Conservation (phyloP, 2,113 vertebrate genomes). For the Cyanoramphus novaezelandiae region DNA sequence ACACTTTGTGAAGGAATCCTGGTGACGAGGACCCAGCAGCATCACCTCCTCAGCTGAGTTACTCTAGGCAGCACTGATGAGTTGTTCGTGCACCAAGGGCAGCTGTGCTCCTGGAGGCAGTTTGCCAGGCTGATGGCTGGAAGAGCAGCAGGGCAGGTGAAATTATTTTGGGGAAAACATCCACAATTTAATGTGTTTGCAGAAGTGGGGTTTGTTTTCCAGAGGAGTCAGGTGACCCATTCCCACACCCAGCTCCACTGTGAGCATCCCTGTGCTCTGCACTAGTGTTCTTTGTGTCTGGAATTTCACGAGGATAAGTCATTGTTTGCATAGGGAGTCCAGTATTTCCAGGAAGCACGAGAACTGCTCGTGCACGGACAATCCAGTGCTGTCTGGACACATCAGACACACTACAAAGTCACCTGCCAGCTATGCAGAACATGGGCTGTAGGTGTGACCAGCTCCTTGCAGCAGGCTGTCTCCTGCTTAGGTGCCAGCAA, state of each 20-base stretch:
- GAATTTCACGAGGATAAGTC: background rate
- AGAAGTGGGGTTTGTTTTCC: background rate
- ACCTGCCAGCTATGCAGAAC: background rate
- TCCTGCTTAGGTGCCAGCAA: background rate
- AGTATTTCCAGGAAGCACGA: background rate
- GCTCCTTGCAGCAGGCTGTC: background rate
- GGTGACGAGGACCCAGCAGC: background rate
- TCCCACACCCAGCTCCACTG: background rate
- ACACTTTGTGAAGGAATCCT: background rate
- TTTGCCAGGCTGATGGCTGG: background rate
- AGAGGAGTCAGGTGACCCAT: background rate
- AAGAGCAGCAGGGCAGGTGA: background rate
- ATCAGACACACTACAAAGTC: background rate
- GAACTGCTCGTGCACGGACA: background rate
- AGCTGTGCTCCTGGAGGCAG: background rate
- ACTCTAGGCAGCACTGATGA: background rate
- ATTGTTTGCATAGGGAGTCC: background rate
- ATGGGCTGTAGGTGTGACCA: background rate
- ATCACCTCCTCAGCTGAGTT: background rate
- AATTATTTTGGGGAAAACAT: background rate
- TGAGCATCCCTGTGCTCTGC: background rate
- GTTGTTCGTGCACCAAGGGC: background rate
- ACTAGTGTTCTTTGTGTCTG: background rate
- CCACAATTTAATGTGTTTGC: background rate
- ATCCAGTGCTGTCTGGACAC: constrained; percentile 2